These are phyloP conservation scores for Drosophila azteca DNA, from an alignment of 1,140 invertebrate species.

Conservation along the genomic window DNA sequence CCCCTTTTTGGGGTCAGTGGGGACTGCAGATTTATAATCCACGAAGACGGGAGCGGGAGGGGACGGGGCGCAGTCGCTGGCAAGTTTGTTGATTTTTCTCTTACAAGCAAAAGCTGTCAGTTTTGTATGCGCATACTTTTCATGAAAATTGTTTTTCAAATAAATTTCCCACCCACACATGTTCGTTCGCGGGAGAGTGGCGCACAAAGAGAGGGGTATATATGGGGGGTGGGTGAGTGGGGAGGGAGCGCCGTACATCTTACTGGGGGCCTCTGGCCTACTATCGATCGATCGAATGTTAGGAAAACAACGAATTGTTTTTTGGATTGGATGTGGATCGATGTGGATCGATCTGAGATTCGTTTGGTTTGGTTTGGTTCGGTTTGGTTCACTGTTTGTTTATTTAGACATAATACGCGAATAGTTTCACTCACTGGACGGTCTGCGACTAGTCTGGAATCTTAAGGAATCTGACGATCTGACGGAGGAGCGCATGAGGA, in stretches of 20 bases:
- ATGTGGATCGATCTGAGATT: constrained; percentile 36
- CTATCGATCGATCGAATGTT: constrained; percentile 29
- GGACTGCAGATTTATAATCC: constrained; percentile 70
- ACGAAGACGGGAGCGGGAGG: too few relatives aligned
- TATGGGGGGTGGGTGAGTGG: too few relatives aligned
- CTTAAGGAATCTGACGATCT: constrained; percentile 1
- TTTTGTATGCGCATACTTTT: constrained; percentile 79
- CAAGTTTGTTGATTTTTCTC: constrained; percentile 73
- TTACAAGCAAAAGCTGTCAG: constrained; percentile 70
- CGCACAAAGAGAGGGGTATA: too few relatives aligned
- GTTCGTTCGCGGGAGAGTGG: constrained; percentile 6
- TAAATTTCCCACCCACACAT: constrained; percentile 71
- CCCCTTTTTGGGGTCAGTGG: constrained; percentile 43
- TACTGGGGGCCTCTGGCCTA: constrained; percentile 18
- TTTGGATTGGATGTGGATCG: constrained; percentile 34
- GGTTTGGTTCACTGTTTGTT: constrained; percentile 71
- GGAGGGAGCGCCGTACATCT: constrained; percentile 55
- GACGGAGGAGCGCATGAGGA: constrained; percentile 15
- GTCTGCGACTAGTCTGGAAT: neutral
- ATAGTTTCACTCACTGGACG: constrained; percentile 73
- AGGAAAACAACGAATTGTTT: constrained; percentile 33
- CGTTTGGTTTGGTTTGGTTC: constrained; percentile 14
- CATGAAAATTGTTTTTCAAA: constrained; percentile 79
- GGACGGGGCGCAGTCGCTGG: too few relatives aligned
- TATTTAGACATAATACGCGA: constrained; percentile 81